Evolutionary conservation across 2,888 invertebrate species (phyloP), one percentile per base, ranked within the genome.

Genomic region (Lasius fuliginosus): DNA sequence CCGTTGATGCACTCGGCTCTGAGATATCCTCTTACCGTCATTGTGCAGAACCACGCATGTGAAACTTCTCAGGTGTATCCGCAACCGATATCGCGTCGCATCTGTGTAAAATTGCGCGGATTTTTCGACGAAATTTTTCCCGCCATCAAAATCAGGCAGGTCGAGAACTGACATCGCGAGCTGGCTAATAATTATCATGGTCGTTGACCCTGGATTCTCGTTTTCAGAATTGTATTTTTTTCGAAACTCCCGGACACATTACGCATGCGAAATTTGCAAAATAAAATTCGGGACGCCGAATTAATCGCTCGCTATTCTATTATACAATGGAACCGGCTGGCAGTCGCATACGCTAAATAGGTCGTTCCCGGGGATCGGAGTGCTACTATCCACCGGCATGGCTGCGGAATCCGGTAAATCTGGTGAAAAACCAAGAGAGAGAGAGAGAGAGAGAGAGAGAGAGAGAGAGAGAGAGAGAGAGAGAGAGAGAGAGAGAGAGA

Each of bases 291-390:
- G 56, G 40, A 42, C 23, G 64, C 53, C 75, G 76, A 82, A 76
- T 76, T 82, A 75, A 75, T 82, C 53, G 75, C 11, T 46, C 30
- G 30, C 64, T 53, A 56, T 76, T 65, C 73, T 73, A 23, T 23
- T 23, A 23, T 23, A 73, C 73, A 46, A 60, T 81, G 79, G 79
- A 73, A 60, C 79, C 79, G 60, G 73, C 79, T 81, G 79, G 79
- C 79, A n/a, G 60, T 81, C 27, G 60, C 73, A 60, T 79, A 71
- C 71, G 73, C 36, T 81, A 81, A 81, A 81, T 81, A 81, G 79
- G 79, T 81, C 79, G 60, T 81, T 73, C 46, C 73, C 60, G 46
- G 71, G 33, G 60, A 79, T 27, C 71, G 60, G 79, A 36, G 33
- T 60, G 71, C 46, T 69, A 69, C 23, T 18, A 40, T 76, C 27